Evolutionary conservation across 2,888 invertebrate genomes (phyloP).

Genomic region (Tetrapedia diversipes): DNA sequence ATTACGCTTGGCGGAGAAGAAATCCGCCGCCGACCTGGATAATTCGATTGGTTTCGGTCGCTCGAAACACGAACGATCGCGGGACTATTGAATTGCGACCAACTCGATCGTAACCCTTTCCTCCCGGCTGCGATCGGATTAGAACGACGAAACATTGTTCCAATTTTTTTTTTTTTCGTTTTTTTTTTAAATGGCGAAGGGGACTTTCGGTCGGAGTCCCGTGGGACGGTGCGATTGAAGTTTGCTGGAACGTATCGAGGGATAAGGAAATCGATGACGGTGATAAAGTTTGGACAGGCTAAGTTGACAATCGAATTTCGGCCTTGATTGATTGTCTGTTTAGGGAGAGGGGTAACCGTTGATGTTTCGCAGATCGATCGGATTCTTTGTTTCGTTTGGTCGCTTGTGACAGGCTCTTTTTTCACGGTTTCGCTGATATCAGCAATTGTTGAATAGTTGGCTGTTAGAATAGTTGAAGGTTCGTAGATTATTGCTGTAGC

Average conservation of each 20-base stretch:
- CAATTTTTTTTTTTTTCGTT: not conserved
- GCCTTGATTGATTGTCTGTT: not conserved
- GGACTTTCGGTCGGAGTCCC: conserved; percentile 1
- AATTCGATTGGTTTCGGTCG: conserved; percentile 28
- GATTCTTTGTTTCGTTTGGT: not conserved
- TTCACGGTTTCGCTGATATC: too few species aligned
- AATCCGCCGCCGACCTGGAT: conserved; percentile 18
- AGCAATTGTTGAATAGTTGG: too few species aligned
- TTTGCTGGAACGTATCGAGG: not conserved
- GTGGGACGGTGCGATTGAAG: not conserved
- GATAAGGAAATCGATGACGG: not conserved
- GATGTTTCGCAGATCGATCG: not conserved
- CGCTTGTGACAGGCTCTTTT: too few species aligned
- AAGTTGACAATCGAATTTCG: not conserved
- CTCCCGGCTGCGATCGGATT: conserved; percentile 8
- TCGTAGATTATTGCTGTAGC: too few species aligned
- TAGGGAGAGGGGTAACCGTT: not conserved
- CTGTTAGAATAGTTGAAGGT: too few species aligned
- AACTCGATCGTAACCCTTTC: not conserved
- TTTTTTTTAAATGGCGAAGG: not conserved
- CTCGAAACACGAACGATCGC: conserved; percentile 26
- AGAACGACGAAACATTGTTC: conserved; percentile 6
- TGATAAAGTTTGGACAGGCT: not conserved
- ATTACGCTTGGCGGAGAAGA: conserved; percentile 23
- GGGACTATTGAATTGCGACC: not conserved